Conservation (phyloP, 2,888 invertebrate species). For the Barypeithes pellucidus region DNA sequence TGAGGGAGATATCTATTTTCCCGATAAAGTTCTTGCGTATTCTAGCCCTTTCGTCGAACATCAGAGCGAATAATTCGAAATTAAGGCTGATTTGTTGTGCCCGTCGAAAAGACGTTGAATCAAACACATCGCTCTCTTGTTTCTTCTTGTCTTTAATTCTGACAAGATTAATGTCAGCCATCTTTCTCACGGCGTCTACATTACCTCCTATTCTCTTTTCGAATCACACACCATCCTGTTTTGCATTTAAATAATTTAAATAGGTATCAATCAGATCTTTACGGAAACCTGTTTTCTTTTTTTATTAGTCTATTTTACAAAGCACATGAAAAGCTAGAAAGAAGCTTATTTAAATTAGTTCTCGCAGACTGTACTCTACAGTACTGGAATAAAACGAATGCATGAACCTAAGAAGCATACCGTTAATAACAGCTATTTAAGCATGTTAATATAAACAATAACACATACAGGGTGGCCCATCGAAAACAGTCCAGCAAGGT, state of each 20-base stretch:
- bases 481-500: no score
- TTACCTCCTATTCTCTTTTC: slow-evolving; percentile 58
- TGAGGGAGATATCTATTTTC: slow-evolving; percentile 21
- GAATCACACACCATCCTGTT: slow-evolving; percentile 61
- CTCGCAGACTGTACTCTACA: background rate
- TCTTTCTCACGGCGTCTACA: slow-evolving; percentile 64
- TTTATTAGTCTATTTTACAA: slow-evolving; percentile 31
- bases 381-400: background rate
- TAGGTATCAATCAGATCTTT: slow-evolving; percentile 58
- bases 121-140: slow-evolving; percentile 53
- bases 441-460: no score
- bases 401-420: no score
- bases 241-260: slow-evolving; percentile 66
- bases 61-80: slow-evolving; percentile 50
- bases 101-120: slow-evolving; percentile 53
- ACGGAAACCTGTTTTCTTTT: slow-evolving; percentile 20
- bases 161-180: slow-evolving; percentile 66
- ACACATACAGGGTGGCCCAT: no score
- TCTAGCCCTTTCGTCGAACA: slow-evolving; percentile 39
- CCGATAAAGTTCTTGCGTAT: slow-evolving; percentile 30
- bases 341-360: slow-evolving; percentile 14
- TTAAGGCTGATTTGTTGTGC: slow-evolving; percentile 54
- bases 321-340: slow-evolving; percentile 9
- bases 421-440: no score
- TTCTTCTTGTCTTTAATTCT: slow-evolving; percentile 57